Evolutionary conservation across 1,140 invertebrate genomes (phyloP).

Genomic region (Agrypnia vestita): DNA sequence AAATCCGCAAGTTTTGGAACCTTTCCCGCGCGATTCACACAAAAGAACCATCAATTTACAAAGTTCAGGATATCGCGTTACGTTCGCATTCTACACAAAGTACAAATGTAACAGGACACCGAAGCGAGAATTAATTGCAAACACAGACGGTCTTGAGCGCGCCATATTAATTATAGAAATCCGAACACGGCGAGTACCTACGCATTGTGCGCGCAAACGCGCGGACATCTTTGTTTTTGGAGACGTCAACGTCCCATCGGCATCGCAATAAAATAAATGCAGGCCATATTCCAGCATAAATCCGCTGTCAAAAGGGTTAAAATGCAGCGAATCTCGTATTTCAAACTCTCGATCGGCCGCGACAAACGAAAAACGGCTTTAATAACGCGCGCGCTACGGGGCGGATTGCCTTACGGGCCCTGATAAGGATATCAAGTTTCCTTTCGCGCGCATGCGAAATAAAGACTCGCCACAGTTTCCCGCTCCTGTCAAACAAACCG

Average conservation of each 20-base stretch:
- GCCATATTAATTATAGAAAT: conserved; percentile 34
- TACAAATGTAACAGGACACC: conserved; percentile 16
- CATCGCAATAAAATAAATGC: conserved; percentile 35
- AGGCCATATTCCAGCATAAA: conserved; percentile 39
- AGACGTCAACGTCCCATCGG: conserved; percentile 29
- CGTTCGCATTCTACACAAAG: not conserved
- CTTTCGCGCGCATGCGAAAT: conserved; percentile 38
- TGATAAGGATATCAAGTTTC: conserved; percentile 34
- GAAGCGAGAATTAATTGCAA: conserved; percentile 31
- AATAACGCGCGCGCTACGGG: not conserved
- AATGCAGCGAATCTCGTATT: conserved; percentile 23
- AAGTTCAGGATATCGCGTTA: not conserved
- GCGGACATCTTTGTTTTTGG: conserved; percentile 31
- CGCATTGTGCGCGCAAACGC: not conserved
- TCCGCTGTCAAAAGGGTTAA: conserved; percentile 33
- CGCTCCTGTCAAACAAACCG: conserved; percentile 30
- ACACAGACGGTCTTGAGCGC: not conserved
- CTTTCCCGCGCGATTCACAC: not conserved
- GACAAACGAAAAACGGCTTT: conserved; percentile 14
- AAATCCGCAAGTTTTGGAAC: too few species aligned
- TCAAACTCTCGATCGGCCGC: conserved; percentile 1
- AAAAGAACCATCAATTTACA: not conserved
- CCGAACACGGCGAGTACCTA: too few species aligned
- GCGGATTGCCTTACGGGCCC: conserved; percentile 13
- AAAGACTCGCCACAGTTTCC: conserved; percentile 14